These are phyloP conservation scores for Cotesia typhae DNA, from an alignment of 1,140 invertebrate genomes.

Conservation along the genomic window DNA sequence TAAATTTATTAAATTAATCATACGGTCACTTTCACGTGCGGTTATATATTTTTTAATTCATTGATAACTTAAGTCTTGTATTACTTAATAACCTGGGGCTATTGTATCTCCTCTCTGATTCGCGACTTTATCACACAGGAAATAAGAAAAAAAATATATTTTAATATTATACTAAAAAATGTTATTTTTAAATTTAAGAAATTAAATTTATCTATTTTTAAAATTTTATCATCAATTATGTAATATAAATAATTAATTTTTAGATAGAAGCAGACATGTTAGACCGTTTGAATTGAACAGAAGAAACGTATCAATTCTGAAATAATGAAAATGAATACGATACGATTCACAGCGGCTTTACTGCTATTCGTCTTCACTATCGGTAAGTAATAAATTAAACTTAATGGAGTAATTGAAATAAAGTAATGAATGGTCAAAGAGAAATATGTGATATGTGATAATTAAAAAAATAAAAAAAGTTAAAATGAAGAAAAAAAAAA, in stretches of 20 bases:
- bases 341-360: slow-evolving; percentile 33
- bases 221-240: not conserved
- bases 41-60: slow-evolving; percentile 42
- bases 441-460: not conserved
- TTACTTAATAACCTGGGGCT: slow-evolving; percentile 1
- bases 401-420: not conserved
- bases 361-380: slow-evolving; percentile 1
- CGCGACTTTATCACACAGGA: slow-evolving; percentile 6
- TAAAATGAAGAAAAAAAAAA: not conserved
- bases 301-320: not conserved
- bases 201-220: not conserved
- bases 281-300: slow-evolving; percentile 33
- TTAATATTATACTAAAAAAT: no score
- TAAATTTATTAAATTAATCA: slow-evolving; percentile 33
- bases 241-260: not conserved
- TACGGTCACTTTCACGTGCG: slow-evolving; percentile 33
- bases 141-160: no score
- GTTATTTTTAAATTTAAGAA: no score
- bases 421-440: not conserved
- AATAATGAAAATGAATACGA: slow-evolving; percentile 29
- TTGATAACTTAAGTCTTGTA: slow-evolving; percentile 1
- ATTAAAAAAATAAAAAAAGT: not conserved
- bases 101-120: not conserved
- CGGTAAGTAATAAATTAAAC: slow-evolving; percentile 3
- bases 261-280: slow-evolving; percentile 26